phyloP scores from a whole-genome alignment of 1,140 invertebrate species.

The Bombus consobrinus region DNA sequence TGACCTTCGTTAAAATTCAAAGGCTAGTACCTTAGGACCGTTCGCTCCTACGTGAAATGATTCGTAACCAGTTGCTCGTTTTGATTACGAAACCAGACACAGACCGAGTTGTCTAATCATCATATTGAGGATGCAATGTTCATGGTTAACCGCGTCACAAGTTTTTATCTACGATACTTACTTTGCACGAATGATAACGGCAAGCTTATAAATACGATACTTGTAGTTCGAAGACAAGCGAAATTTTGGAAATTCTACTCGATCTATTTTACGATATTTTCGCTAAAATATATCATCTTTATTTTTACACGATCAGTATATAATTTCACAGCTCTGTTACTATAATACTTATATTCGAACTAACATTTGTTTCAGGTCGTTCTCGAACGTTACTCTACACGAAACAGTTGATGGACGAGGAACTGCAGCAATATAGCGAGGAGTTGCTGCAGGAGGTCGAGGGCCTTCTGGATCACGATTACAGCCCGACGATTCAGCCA shows the following conservation, averaged over 20 bases:
- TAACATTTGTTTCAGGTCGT: slow-evolving; percentile 74
- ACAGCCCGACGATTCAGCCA: slow-evolving; percentile 76
- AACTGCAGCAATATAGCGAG: slow-evolving; percentile 80
- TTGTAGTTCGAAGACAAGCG: not conserved
- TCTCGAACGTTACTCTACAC: slow-evolving; percentile 80
- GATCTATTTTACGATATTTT: not conserved
- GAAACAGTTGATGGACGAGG: slow-evolving; percentile 77
- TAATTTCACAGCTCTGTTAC: too few relatives aligned
- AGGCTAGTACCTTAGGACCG: slow-evolving; percentile 5
- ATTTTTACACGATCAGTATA: too few relatives aligned
- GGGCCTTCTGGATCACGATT: slow-evolving; percentile 81
- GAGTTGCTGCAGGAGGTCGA: slow-evolving; percentile 76
- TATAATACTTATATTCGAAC: not conserved
- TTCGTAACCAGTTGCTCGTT: slow-evolving; percentile 26
- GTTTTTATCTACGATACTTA: not conserved
- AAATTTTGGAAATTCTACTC: not conserved
- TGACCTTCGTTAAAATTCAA: slow-evolving; percentile 48
- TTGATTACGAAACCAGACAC: slow-evolving; percentile 26
- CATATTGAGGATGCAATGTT: not conserved
- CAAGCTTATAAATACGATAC: slow-evolving; percentile 1
- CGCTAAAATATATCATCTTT: not conserved
- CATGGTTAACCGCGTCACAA: not conserved
- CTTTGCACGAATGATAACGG: not conserved
- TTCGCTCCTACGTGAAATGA: not conserved
- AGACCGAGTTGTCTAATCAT: not conserved